phyloP scores from a whole-genome alignment of 2,888 invertebrate genomes.

The Pseudococcus longispinus region DNA sequence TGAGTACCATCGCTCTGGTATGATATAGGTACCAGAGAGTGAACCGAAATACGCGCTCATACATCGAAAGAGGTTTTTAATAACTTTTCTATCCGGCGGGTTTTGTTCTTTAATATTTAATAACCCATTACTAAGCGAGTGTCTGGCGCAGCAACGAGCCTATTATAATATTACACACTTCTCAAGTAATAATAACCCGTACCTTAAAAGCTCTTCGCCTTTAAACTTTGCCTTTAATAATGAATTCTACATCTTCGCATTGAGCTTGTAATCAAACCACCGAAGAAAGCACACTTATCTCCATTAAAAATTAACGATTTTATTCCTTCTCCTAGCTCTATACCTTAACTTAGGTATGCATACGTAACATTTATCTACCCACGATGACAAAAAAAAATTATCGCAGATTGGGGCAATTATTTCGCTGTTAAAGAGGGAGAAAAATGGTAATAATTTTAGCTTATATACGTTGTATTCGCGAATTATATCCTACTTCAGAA shows the following conservation, averaged over 20 bases:
- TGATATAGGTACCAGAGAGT: background rate
- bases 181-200: slow-evolving; percentile 46
- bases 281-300: slow-evolving; percentile 11
- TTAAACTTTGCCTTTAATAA: slow-evolving; percentile 45
- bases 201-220: slow-evolving; percentile 51
- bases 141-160: slow-evolving; percentile 23
- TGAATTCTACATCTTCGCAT: slow-evolving; percentile 2
- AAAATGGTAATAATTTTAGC: slow-evolving; percentile 1
- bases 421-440: background rate
- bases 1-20: background rate
- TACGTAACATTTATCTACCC: background rate
- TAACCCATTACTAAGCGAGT: slow-evolving; percentile 46
- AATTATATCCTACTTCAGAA: background rate
- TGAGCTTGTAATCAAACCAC: slow-evolving; percentile 21
- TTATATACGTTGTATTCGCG: background rate
- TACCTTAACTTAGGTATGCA: background rate
- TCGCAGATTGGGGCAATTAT: slow-evolving; percentile 10
- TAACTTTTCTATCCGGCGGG: slow-evolving; percentile 10
- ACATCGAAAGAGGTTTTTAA: slow-evolving; percentile 31
- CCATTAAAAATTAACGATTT: slow-evolving; percentile 33
- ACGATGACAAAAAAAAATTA: background rate
- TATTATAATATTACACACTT: slow-evolving; percentile 48
- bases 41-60: background rate
- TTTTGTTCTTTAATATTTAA: slow-evolving; percentile 47
- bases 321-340: background rate